phyloP scores from a whole-genome alignment of 2,113 vertebrate genomes.

The Tinamus guttatus region DNA sequence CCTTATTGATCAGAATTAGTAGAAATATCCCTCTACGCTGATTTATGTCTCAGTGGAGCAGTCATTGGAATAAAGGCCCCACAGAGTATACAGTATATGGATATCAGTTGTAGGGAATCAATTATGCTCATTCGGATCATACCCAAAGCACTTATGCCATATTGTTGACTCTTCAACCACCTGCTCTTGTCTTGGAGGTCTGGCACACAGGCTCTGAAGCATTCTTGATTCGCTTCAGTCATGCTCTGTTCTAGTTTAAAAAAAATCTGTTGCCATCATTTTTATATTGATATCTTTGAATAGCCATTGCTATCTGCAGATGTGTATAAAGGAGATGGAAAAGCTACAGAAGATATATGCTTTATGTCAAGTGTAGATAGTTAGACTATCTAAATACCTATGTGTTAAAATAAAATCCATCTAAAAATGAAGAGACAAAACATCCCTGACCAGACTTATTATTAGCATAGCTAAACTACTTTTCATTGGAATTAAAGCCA shows the following conservation, averaged over 20 bases:
- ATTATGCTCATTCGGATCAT: slow-evolving; percentile 40
- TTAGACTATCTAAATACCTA: not conserved
- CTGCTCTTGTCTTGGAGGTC: slow-evolving; percentile 59
- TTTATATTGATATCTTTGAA: slow-evolving; percentile 14
- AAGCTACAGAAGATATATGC: not conserved
- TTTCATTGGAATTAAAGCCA: not conserved
- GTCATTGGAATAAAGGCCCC: not conserved
- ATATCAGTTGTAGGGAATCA: slow-evolving; percentile 47
- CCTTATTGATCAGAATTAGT: not conserved
- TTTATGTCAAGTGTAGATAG: not conserved
- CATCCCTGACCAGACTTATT: not conserved
- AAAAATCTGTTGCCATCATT: slow-evolving; percentile 31
- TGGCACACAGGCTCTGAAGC: slow-evolving; percentile 27
- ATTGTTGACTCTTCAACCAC: slow-evolving; percentile 64
- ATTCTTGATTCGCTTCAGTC: slow-evolving; percentile 68
- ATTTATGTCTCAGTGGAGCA: slow-evolving; percentile 11
- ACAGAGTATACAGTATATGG: slow-evolving; percentile 14
- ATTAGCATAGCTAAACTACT: not conserved
- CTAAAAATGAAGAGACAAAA: slow-evolving; percentile 1
- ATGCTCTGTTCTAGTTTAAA: not conserved
- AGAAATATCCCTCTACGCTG: not conserved
- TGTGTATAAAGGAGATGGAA: not conserved
- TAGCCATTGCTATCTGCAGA: not conserved
- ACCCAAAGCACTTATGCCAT: slow-evolving; percentile 49
- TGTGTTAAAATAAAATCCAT: slow-evolving; percentile 14